Percentiles rank a stretch among this genome's conserved stretches.
phyloP scores from a whole-genome alignment of 2,888 invertebrate species.

The Acrobeloides nanus region DNA sequence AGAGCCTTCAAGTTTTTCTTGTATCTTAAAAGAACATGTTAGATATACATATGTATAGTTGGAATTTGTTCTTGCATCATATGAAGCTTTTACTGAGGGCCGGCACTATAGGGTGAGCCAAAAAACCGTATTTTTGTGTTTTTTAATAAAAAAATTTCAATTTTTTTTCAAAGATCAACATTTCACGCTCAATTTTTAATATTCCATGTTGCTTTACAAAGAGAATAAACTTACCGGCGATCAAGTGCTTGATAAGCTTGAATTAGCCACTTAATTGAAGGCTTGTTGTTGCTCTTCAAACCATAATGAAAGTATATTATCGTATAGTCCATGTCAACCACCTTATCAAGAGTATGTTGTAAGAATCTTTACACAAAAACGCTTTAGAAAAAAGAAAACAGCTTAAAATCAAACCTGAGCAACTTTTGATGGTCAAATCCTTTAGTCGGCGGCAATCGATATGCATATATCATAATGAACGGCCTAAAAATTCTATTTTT shows the following conservation, averaged over 20 bases:
- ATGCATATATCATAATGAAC: conserved; percentile 91
- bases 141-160: no score
- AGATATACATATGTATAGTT: not conserved
- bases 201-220: conserved; percentile 6
- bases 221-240: conserved; percentile 64
- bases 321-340: conserved; percentile 96
- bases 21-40: no score
- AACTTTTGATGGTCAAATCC: conserved; percentile 69
- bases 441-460: conserved; percentile 73
- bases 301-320: conserved; percentile 93
- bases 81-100: no score
- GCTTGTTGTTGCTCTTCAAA: conserved; percentile 87
- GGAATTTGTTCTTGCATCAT: no score
- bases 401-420: conserved; percentile 61
- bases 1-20: conserved; percentile 97
- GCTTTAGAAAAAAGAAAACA: not conserved
- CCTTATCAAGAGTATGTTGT: conserved; percentile 85
- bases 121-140: no score
- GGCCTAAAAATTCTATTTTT: conserved; percentile 61
- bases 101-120: no score
- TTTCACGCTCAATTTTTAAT: no score
- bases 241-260: conserved; percentile 94
- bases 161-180: no score
- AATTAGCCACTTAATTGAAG: conserved; percentile 87
- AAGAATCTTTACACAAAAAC: conserved; percentile 67